Conservation (phyloP, 2,113 vertebrate genomes). For the Lampris megalopsis region DNA sequence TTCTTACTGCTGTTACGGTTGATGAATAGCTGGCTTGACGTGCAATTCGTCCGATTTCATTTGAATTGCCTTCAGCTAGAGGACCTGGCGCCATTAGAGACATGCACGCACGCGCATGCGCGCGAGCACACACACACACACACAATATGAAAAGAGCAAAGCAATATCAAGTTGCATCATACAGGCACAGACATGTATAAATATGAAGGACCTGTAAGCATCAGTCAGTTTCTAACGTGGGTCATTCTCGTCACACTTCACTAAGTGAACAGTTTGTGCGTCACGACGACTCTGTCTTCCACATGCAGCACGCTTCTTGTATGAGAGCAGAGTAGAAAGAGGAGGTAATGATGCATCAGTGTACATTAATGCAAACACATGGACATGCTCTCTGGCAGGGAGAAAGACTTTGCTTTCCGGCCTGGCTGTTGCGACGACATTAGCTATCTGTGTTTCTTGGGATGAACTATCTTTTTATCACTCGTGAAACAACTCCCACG, state of each 20-base stretch:
- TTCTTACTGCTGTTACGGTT: constrained; percentile 60
- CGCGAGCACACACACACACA: constrained; percentile 19
- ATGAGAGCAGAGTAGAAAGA: not conserved
- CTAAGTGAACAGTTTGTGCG: not conserved
- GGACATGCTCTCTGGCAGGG: constrained; percentile 6
- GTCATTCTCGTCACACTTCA: constrained; percentile 45
- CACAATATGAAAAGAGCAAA: not conserved
- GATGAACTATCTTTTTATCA: constrained; percentile 26
- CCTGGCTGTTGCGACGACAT: constrained; percentile 34
- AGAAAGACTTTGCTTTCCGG: not conserved
- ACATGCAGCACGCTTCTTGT: constrained; percentile 1
- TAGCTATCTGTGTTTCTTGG: constrained; percentile 18
- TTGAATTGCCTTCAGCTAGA: constrained; percentile 64
- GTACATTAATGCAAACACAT: not conserved
- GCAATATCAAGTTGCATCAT: constrained; percentile 27
- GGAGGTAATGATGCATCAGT: not conserved
- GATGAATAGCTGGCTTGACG: constrained; percentile 71
- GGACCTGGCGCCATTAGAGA: constrained; percentile 52
- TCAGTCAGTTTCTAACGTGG: constrained; percentile 60
- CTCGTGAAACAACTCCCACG: constrained; percentile 51
- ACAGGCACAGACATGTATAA: constrained; percentile 42
- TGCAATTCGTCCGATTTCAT: constrained; percentile 66
- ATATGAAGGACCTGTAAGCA: constrained; percentile 50
- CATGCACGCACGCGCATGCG: not conserved
- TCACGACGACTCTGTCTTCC: not conserved